A percentile compares a stretch with the other conserved stretches of the same genome.
These are phyloP conservation scores for Tetraneura akinire DNA, from an alignment of 1,140 invertebrate species.

Conservation along the genomic window DNA sequence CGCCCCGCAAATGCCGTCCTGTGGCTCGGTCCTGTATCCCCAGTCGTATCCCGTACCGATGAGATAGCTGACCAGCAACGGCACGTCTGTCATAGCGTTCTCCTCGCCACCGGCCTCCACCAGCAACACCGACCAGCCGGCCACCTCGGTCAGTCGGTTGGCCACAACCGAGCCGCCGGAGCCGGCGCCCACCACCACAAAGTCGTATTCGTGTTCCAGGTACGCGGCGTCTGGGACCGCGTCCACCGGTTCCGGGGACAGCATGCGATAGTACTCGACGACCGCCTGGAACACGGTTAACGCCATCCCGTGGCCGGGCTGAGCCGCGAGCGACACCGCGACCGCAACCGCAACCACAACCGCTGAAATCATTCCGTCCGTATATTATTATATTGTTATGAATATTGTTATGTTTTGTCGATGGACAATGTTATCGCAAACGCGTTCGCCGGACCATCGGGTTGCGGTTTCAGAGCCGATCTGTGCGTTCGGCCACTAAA, in stretches of 20 bases:
- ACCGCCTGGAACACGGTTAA: slow-evolving; percentile 53
- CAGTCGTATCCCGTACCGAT: slow-evolving; percentile 75
- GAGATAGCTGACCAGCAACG: slow-evolving; percentile 69
- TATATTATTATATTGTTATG: background rate
- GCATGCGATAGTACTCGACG: slow-evolving; percentile 53
- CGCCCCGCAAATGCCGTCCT: slow-evolving; percentile 68
- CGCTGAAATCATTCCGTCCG: background rate
- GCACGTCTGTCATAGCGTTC: slow-evolving; percentile 76
- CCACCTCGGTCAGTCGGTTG: slow-evolving; percentile 60
- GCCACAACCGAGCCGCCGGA: slow-evolving; percentile 64
- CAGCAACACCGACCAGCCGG: slow-evolving; percentile 59
- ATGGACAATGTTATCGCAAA: background rate
- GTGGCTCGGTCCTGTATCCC: slow-evolving; percentile 74
- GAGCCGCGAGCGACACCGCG: background rate
- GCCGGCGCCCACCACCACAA: slow-evolving; percentile 62
- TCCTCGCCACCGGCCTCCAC: slow-evolving; percentile 65
- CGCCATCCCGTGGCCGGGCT: slow-evolving; percentile 22
- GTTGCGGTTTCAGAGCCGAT: background rate
- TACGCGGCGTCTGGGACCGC: slow-evolving; percentile 52
- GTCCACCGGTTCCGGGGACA: slow-evolving; percentile 52
- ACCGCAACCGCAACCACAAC: background rate
- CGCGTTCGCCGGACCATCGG: background rate
- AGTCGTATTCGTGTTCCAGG: slow-evolving; percentile 56
- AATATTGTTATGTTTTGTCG: background rate
- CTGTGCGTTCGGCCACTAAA: background rate